These are phyloP conservation scores for Apeira syringaria DNA, from an alignment of 2,888 invertebrate genomes.

Conservation along the genomic window DNA sequence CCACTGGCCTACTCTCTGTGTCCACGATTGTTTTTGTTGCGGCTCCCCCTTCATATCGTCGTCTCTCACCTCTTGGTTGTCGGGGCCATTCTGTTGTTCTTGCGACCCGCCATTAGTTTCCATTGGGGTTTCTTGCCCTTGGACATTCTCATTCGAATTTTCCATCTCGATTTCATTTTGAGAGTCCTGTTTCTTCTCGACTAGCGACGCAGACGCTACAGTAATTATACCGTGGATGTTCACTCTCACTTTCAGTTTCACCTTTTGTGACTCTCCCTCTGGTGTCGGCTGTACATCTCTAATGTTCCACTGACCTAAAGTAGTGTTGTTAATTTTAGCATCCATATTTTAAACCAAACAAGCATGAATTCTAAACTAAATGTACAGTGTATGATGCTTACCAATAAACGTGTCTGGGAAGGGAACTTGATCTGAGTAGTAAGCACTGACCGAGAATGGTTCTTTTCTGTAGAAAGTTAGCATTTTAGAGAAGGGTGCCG, in stretches of 20 bases:
- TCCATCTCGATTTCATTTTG: constrained; percentile 74
- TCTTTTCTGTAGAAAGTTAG: constrained; percentile 95
- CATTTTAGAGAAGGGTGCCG: constrained; percentile 96
- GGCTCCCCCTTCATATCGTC: constrained; percentile 70
- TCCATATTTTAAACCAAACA: not conserved
- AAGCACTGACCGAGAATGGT: constrained; percentile 93
- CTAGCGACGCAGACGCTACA: constrained; percentile 92
- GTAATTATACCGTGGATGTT: constrained; percentile 97
- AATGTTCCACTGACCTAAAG: constrained; percentile 88
- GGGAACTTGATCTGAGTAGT: constrained; percentile 90
- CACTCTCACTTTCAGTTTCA: constrained; percentile 97
- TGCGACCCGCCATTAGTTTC: constrained; percentile 77
- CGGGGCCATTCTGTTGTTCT: constrained; percentile 70
- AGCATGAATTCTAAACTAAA: not conserved
- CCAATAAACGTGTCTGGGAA: constrained; percentile 92
- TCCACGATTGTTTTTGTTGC: constrained; percentile 85
- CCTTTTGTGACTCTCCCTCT: constrained; percentile 96
- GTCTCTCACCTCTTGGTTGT: constrained; percentile 79
- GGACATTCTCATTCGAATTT: constrained; percentile 68
- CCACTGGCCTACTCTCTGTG: constrained; percentile 88
- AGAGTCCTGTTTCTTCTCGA: constrained; percentile 87
- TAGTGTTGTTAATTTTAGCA: constrained; percentile 11
- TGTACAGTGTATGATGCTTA: constrained; percentile 66
- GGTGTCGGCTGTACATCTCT: constrained; percentile 93
- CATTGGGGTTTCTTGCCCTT: constrained; percentile 71